Evolutionary conservation across 2,797 vertebrate genomes (phyloP).

Genomic region (Heterohyrax brucei): DNA sequence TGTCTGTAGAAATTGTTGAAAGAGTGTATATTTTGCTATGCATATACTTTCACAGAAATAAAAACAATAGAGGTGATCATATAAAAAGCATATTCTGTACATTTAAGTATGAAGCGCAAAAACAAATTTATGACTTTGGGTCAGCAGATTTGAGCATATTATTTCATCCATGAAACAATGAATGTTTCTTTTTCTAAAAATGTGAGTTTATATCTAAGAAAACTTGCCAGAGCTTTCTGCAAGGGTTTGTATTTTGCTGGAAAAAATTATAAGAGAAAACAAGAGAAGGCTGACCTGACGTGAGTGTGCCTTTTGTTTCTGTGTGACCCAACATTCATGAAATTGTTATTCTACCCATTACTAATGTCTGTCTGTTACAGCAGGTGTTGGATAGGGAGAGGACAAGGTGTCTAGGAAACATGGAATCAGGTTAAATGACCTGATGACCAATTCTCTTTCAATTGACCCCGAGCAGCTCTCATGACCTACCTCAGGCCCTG

Average conservation of each 20-base stretch:
- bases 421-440: slow-evolving; percentile 81
- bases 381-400: slow-evolving; percentile 77
- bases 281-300: slow-evolving; percentile 53
- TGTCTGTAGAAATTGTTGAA: neutral
- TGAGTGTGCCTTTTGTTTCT: slow-evolving; percentile 28
- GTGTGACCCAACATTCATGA: slow-evolving; percentile 1
- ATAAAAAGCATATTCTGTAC: neutral
- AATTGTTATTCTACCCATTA: slow-evolving; percentile 55
- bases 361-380: slow-evolving; percentile 69
- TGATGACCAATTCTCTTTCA: slow-evolving; percentile 57
- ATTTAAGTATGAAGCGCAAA: slow-evolving; percentile 19
- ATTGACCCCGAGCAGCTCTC: slow-evolving; percentile 50
- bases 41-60: neutral
- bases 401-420: slow-evolving; percentile 76
- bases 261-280: slow-evolving; percentile 63
- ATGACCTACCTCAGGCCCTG: slow-evolving; percentile 8
- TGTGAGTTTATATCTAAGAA: slow-evolving; percentile 10
- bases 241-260: slow-evolving; percentile 2
- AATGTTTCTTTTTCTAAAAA: slow-evolving; percentile 38
- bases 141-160: slow-evolving; percentile 3
- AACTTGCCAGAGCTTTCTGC: slow-evolving; percentile 7
- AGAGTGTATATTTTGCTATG: neutral
- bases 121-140: neutral
- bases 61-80: neutral
- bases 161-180: slow-evolving; percentile 25